These are phyloP conservation scores for Ptychodera flava DNA, from an alignment of 35 echinoderm and acorn worm genomes.

Conservation along the genomic window DNA sequence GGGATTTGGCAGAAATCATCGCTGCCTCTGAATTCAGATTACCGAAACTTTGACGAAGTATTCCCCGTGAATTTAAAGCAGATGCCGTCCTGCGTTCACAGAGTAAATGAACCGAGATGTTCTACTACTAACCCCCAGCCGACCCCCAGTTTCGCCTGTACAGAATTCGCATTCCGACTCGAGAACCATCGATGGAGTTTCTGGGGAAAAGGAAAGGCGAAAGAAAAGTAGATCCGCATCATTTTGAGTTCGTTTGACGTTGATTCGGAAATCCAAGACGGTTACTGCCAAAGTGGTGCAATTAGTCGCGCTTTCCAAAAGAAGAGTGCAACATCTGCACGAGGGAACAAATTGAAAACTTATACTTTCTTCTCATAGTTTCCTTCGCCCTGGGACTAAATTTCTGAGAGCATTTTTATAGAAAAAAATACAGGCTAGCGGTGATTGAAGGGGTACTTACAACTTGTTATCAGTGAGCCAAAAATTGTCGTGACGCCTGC, in stretches of 20 bases:
- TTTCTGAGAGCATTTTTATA: background rate
- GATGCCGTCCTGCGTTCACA: no score
- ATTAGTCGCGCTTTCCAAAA: background rate
- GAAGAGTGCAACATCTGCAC: background rate
- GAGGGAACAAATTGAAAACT: background rate
- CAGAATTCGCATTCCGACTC: no score
- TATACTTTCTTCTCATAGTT: background rate
- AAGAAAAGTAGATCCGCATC: no score
- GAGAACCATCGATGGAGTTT: no score
- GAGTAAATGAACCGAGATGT: no score
- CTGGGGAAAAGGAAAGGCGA: no score
- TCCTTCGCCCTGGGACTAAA: background rate
- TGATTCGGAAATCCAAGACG: background rate
- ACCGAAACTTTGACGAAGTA: background rate
- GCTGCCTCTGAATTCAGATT: background rate
- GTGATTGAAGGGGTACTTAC: background rate
- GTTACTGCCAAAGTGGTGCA: background rate
- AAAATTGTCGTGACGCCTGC: background rate
- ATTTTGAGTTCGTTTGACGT: background rate
- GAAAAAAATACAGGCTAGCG: background rate
- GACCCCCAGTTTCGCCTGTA: no score
- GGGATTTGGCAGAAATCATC: background rate
- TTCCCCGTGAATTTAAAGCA: background rate
- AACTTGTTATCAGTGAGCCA: background rate
- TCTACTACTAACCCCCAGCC: no score